Conservation (phyloP, 2,888 invertebrate genomes). For the Pandemis heparana region DNA sequence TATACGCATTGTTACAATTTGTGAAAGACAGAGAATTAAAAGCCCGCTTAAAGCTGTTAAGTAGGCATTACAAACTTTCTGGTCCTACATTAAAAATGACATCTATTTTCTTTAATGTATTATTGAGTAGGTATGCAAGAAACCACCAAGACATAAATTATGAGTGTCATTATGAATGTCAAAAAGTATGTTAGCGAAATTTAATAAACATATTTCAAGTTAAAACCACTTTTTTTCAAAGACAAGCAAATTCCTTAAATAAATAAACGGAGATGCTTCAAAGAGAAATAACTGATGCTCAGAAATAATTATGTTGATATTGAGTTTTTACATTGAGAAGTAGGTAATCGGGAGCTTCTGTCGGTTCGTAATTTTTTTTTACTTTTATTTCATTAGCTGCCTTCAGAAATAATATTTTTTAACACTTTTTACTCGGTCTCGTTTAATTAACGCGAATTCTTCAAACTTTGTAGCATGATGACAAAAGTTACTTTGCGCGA, state of each 20-base stretch:
- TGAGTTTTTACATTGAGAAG: slow-evolving; percentile 22
- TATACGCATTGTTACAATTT: slow-evolving; percentile 64
- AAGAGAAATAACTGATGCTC: slow-evolving; percentile 27
- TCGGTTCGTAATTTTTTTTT: slow-evolving; percentile 27
- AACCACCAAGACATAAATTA: not conserved
- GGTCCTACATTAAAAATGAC: slow-evolving; percentile 13
- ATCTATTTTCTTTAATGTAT: not conserved
- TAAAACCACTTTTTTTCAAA: slow-evolving; percentile 22
- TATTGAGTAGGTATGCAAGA: not conserved
- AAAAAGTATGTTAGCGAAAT: slow-evolving; percentile 1
- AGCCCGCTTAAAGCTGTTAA: slow-evolving; percentile 49
- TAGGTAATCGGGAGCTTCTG: slow-evolving; percentile 10
- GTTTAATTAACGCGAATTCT: slow-evolving; percentile 7
- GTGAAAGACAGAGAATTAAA: slow-evolving; percentile 49
- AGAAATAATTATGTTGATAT: slow-evolving; percentile 13
- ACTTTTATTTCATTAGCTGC: slow-evolving; percentile 21
- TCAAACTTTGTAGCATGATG: not conserved
- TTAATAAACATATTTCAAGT: slow-evolving; percentile 6
- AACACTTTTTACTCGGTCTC: slow-evolving; percentile 16
- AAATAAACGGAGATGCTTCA: slow-evolving; percentile 26
- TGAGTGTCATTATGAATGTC: not conserved
- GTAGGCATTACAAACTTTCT: slow-evolving; percentile 26
- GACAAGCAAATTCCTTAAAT: slow-evolving; percentile 21
- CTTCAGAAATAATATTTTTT: slow-evolving; percentile 13
- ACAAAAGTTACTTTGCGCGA: not conserved